Base-by-base conservation (phyloP, 2,797 vertebrate genomes). In the Gallirallus australis region DNA sequence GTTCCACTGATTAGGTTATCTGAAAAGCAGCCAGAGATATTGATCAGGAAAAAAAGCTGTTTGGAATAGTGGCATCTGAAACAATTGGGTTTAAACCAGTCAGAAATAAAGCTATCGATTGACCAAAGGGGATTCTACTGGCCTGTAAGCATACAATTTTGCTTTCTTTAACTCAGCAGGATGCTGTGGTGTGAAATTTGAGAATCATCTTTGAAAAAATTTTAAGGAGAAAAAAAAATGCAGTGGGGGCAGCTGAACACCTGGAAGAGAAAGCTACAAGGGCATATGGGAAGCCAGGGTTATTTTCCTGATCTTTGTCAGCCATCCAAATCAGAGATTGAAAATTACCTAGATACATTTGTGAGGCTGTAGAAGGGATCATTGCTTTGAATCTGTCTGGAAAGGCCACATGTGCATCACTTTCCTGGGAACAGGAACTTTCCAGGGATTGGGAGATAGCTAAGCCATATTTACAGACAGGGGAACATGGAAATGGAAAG, bases 61-160 rank as follows among this genome's bases (percentile, higher is more conserved):
- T 95, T 86, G 80, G 86, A 87, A 91, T 85, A 93, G 90, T 50
- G 92, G 84, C 87, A 92, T 88, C 92, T 96, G 78, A 95, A 97
- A 94, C 94, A 97, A 94, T 82, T 91, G 90, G 63, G 48, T 95
- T 97, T 86, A 95, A 96, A 96, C 35, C 73, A 88, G 52, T 89
- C 86, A 95, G 90, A 94, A 96, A 94, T 84, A 91, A 6, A 93
- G 78, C 82, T 95, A 92, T 95, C 95, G 96, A 96, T 94, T 96
- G 95, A 86, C 80, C 86, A 81, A 80, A 77, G 61, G 48, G 39
- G 48, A 88, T 92, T 95, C 54, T 93, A 93, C 92, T 90, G 96
- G 89, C 81, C 79, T 81, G 47, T 85, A 52, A 39, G 10, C n/a
- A 45, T 56, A 64, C 53, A 72, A 9, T 85, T 94, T 92, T 90